Percentiles rank a stretch among this genome's conserved stretches.
phyloP scores from a whole-genome alignment of 2,797 vertebrate species.

The Valencia hispanica region DNA sequence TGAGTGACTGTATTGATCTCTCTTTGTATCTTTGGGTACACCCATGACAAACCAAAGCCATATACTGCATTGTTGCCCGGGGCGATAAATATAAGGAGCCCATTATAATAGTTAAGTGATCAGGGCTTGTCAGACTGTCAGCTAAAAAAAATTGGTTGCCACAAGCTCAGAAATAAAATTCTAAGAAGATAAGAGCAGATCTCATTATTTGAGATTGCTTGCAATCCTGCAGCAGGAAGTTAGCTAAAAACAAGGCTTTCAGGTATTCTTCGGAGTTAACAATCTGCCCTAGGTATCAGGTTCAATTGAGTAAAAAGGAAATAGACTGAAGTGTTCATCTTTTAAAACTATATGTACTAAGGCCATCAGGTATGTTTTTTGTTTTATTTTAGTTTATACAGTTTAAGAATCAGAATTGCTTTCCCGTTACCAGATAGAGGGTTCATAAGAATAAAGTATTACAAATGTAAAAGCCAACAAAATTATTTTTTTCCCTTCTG shows the following conservation, averaged over 20 bases:
- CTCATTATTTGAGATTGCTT: slow-evolving; percentile 44
- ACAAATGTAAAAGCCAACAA: background rate
- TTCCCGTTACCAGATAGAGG: background rate
- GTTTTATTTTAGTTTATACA: slow-evolving; percentile 2
- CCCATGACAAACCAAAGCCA: slow-evolving; percentile 64
- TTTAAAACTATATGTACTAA: background rate
- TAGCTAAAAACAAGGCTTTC: slow-evolving; percentile 21
- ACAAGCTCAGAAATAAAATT: slow-evolving; percentile 35
- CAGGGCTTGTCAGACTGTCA: slow-evolving; percentile 61
- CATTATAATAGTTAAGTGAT: slow-evolving; percentile 69
- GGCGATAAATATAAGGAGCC: slow-evolving; percentile 62
- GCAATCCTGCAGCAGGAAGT: background rate
- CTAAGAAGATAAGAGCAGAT: slow-evolving; percentile 46
- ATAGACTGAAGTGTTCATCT: slow-evolving; percentile 7
- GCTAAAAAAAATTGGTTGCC: slow-evolving; percentile 52
- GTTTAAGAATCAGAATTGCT: background rate
- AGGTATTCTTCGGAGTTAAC: slow-evolving; percentile 4
- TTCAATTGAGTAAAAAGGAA: slow-evolving; percentile 3
- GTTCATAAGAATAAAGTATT: background rate
- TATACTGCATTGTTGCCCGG: slow-evolving; percentile 57
- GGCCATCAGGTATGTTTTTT: slow-evolving; percentile 5
- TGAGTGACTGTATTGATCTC: slow-evolving; percentile 69
- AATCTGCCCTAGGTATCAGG: slow-evolving; percentile 20
- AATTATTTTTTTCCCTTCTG: background rate
- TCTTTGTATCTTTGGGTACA: slow-evolving; percentile 57